A percentile compares a stretch with the other conserved stretches of the same genome.
Conservation (phyloP, 2,888 invertebrate genomes). For the Cephonodes hylas region DNA sequence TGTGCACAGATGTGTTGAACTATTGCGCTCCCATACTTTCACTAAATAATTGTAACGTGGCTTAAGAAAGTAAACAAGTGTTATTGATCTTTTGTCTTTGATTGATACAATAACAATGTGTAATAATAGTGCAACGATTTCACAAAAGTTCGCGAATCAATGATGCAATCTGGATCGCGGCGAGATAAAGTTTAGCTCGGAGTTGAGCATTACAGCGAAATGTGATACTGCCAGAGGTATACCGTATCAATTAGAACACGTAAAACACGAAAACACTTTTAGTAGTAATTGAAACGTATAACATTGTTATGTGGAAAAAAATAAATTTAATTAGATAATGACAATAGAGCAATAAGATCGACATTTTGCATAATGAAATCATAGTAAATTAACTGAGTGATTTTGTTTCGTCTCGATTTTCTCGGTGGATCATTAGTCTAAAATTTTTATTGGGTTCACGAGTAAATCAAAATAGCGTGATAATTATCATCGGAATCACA, state of each 20-base stretch:
- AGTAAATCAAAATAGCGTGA: background rate
- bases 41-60: background rate
- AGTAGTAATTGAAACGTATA: background rate
- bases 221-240: background rate
- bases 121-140: slow-evolving; percentile 12
- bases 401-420: no score
- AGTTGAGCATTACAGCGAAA: background rate
- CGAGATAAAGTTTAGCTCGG: background rate
- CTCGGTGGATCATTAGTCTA: no score
- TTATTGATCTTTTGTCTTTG: background rate
- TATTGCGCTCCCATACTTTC: background rate
- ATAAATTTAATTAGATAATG: no score
- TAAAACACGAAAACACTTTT: background rate
- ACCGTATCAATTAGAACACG: background rate
- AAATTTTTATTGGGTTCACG: background rate
- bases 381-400: no score
- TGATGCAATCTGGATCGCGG: background rate
- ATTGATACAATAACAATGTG: background rate
- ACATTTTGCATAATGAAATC: no score
- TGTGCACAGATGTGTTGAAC: background rate
- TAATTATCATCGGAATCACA: background rate
- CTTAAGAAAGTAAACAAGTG: background rate
- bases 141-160: slow-evolving; percentile 4
- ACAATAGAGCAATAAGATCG: no score
- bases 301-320: background rate